phyloP scores from a whole-genome alignment of 2,797 vertebrate species.

The Silurus aristotelis region DNA sequence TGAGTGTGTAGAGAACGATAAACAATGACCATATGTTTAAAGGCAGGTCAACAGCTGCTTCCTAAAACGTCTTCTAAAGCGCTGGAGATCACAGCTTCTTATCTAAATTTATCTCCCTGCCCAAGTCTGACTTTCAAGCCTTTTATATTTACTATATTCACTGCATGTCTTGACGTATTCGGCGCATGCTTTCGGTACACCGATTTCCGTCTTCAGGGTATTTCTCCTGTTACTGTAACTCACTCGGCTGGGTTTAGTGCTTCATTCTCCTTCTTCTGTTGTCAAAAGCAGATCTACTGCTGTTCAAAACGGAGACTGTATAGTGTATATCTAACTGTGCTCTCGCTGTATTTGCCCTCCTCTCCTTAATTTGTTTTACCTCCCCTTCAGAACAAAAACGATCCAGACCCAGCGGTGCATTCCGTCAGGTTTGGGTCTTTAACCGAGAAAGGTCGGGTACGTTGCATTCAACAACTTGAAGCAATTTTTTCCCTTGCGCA shows the following conservation, averaged over 20 bases:
- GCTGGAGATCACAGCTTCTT: neutral
- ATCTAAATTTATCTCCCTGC: neutral
- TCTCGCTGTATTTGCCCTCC: neutral
- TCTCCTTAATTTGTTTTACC: neutral
- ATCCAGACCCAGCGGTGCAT: conserved; percentile 67
- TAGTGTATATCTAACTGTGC: conserved; percentile 31
- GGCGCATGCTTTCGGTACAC: neutral
- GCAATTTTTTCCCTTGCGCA: neutral
- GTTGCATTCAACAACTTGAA: conserved; percentile 65
- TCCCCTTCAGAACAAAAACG: conserved; percentile 69
- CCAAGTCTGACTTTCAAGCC: neutral
- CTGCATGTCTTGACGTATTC: neutral
- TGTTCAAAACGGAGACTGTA: neutral
- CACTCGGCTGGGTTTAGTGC: neutral
- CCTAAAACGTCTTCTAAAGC: neutral
- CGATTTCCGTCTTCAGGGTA: neutral
- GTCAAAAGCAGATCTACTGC: neutral
- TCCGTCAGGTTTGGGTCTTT: conserved; percentile 79
- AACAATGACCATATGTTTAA: conserved; percentile 1
- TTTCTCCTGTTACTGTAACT: neutral
- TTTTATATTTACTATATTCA: neutral
- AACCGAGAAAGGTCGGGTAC: conserved; percentile 86
- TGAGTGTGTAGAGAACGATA: conserved; percentile 48
- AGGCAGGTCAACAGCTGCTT: conserved; percentile 3
- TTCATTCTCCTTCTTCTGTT: neutral